These are phyloP conservation scores for Lepidocolaptes lacrymiger DNA, from an alignment of 2,797 vertebrate genomes.

Conservation along the genomic window DNA sequence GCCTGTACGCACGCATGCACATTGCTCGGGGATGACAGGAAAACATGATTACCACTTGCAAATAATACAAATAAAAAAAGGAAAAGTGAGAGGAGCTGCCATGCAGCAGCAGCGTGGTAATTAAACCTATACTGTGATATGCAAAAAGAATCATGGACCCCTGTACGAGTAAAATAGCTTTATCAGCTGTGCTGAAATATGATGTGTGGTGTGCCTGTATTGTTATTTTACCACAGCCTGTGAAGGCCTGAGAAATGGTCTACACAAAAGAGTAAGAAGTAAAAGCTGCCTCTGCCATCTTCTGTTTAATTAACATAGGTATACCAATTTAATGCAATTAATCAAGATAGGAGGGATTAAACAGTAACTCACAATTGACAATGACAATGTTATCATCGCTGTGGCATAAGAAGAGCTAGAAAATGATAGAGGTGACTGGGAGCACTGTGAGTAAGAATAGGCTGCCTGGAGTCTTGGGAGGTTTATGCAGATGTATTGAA, in stretches of 20 bases:
- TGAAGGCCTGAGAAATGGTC: constrained; percentile 20
- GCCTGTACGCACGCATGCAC: constrained; percentile 34
- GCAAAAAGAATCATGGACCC: neutral
- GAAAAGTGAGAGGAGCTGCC: neutral
- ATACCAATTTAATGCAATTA: constrained; percentile 61
- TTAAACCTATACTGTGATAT: neutral
- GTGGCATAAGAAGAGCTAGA: neutral
- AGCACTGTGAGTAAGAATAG: neutral
- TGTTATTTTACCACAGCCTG: constrained; percentile 10
- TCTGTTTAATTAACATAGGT: constrained; percentile 47
- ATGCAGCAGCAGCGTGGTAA: neutral
- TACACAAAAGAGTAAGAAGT: constrained; percentile 15
- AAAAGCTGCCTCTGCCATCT: constrained; percentile 28
- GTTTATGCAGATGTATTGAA: constrained; percentile 4
- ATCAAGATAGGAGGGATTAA: constrained; percentile 59
- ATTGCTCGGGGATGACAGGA: constrained; percentile 56
- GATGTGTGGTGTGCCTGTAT: neutral
- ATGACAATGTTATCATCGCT: neutral
- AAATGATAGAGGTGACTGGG: neutral
- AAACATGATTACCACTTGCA: constrained; percentile 44
- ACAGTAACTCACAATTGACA: constrained; percentile 42
- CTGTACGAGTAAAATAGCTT: constrained; percentile 4
- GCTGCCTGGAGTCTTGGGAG: neutral
- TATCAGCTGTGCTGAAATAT: constrained; percentile 25
- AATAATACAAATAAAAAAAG: constrained; percentile 27